A percentile compares a stretch with the other conserved stretches of the same genome.
These are phyloP conservation scores for Arctocebus calabarensis DNA, from an alignment of 2,797 vertebrate genomes.

Conservation along the genomic window DNA sequence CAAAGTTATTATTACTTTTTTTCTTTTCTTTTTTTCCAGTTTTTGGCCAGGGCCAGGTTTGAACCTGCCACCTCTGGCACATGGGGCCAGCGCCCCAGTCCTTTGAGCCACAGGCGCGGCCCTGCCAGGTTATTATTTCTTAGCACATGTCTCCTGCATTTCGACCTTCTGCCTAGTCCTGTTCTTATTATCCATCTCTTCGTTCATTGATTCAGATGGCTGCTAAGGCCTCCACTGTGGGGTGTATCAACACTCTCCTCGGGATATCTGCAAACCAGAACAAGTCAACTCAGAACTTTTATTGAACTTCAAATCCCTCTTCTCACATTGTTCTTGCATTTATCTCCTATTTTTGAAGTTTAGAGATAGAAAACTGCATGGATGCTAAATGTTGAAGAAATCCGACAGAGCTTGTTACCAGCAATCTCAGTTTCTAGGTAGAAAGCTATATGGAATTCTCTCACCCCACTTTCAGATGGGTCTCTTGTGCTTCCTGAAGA, in stretches of 20 bases:
- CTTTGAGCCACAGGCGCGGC: too few relatives aligned
- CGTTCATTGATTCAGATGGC: not conserved
- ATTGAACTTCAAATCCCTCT: not conserved
- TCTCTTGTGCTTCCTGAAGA: not conserved
- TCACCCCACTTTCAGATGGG: not conserved
- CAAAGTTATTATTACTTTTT: not conserved
- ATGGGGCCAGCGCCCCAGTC: too few relatives aligned
- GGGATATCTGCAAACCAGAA: not conserved
- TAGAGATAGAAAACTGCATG: constrained; percentile 13
- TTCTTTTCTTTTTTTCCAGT: too few relatives aligned
- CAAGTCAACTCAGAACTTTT: not conserved
- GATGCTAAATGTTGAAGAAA: not conserved
- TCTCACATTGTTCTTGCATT: not conserved
- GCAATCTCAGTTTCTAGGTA: not conserved
- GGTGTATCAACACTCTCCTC: not conserved
- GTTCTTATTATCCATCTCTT: not conserved
- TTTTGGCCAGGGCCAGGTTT: too few relatives aligned
- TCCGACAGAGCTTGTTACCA: not conserved
- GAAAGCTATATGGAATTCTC: not conserved
- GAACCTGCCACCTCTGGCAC: too few relatives aligned
- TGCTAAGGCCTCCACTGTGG: not conserved
- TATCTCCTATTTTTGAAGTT: not conserved
- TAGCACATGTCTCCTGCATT: not conserved
- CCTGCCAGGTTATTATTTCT: not conserved
- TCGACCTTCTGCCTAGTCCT: not conserved